These are phyloP conservation scores for Andrena fulva DNA, from an alignment of 2,888 invertebrate species.

Conservation along the genomic window DNA sequence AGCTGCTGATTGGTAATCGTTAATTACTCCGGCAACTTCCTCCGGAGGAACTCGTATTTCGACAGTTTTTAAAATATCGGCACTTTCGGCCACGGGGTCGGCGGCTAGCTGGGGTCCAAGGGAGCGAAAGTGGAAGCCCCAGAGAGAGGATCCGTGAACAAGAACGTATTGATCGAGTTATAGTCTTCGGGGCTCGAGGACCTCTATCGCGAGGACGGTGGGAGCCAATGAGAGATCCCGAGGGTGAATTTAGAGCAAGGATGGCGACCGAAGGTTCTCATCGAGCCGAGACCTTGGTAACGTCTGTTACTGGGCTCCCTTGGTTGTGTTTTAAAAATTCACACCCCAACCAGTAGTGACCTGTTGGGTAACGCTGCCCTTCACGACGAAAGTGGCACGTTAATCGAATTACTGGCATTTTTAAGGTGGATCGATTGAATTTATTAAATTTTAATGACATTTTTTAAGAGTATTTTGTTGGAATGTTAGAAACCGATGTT, in stretches of 20 bases:
- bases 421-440: neutral
- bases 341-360: too few species aligned
- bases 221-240: constrained; percentile 52
- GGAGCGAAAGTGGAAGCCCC: constrained; percentile 38
- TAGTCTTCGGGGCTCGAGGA: constrained; percentile 49
- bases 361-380: too few species aligned
- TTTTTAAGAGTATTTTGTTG: neutral
- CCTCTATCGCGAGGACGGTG: constrained; percentile 31
- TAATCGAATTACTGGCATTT: too few species aligned
- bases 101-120: neutral
- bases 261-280: constrained; percentile 53
- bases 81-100: constrained; percentile 29
- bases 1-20: constrained; percentile 77
- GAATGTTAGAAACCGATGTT: too few species aligned
- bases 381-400: too few species aligned
- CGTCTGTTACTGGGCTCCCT: neutral
- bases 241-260: constrained; percentile 58
- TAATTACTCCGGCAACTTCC: constrained; percentile 74
- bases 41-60: constrained; percentile 58
- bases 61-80: constrained; percentile 58
- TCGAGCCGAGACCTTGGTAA: constrained; percentile 31
- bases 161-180: constrained; percentile 63
- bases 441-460: neutral
- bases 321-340: too few species aligned
- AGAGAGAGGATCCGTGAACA: constrained; percentile 34